phyloP scores from a whole-genome alignment of 1,140 invertebrate species.

The Neodiprion lecontei region DNA sequence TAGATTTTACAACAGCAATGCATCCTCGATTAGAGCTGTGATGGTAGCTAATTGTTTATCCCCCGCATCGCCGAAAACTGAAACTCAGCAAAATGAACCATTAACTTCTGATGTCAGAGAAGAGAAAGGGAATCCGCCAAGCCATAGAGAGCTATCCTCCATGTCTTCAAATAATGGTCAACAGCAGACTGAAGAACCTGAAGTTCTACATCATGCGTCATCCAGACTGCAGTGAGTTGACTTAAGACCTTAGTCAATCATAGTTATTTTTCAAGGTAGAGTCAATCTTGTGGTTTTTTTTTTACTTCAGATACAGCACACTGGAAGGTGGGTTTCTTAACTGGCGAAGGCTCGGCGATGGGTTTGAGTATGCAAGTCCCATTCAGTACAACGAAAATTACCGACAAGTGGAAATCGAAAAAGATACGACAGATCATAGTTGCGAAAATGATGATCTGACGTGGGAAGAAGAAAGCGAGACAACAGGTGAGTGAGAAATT shows the following conservation, averaged over 20 bases:
- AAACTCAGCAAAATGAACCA: conserved; percentile 38
- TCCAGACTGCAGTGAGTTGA: conserved; percentile 54
- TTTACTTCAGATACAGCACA: conserved; percentile 49
- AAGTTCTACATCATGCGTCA: conserved; percentile 56
- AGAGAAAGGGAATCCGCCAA: conserved; percentile 63
- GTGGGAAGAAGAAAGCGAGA: conserved; percentile 45
- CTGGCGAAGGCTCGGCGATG: conserved; percentile 60
- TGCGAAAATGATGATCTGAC: conserved; percentile 45
- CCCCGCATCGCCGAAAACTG: conserved; percentile 49
- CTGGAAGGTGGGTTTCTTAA: conserved; percentile 62
- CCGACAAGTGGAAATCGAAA: conserved; percentile 62
- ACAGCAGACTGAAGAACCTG: conserved; percentile 47
- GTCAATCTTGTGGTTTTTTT: conserved; percentile 9
- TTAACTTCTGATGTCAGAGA: conserved; percentile 46
- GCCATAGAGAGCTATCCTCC: conserved; percentile 59
- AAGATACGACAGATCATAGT: conserved; percentile 44
- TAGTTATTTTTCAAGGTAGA: conserved; percentile 10
- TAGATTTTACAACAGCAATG: conserved; percentile 84
- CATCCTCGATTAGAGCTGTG: conserved; percentile 79
- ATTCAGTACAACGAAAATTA: conserved; percentile 68
- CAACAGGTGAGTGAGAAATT: conserved; percentile 31
- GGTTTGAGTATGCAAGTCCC: conserved; percentile 63
- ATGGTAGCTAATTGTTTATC: conserved; percentile 75
- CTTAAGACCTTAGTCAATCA: conserved; percentile 10
- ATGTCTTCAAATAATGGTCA: conserved; percentile 36